phyloP scores from a whole-genome alignment of 2,797 vertebrate species.

The Heteromormyrus szaboi region DNA sequence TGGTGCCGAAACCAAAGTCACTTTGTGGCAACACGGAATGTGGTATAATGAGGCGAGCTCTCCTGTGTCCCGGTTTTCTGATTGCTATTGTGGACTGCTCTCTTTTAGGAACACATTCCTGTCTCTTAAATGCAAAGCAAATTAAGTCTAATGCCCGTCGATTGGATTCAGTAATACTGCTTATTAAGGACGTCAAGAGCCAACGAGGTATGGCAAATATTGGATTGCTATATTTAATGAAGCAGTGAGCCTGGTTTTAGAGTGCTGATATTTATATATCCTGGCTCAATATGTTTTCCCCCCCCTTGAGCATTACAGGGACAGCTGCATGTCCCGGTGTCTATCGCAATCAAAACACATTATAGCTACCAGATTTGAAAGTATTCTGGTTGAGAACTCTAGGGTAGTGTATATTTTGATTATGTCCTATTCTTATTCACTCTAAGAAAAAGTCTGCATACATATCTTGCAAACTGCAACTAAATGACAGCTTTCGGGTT shows the following conservation, averaged over 20 bases:
- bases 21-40: constrained; percentile 45
- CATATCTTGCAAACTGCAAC: neutral
- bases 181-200: constrained; percentile 66
- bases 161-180: constrained; percentile 64
- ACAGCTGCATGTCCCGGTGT: neutral
- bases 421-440: neutral
- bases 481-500: neutral
- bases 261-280: constrained; percentile 45
- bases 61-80: constrained; percentile 51
- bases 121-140: constrained; percentile 70
- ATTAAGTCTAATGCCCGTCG: constrained; percentile 63
- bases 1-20: constrained; percentile 47
- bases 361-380: neutral
- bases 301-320: neutral
- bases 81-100: constrained; percentile 55
- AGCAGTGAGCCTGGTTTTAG: constrained; percentile 59
- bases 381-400: neutral
- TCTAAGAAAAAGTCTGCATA: neutral
- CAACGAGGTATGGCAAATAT: constrained; percentile 72
- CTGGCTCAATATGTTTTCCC: neutral
- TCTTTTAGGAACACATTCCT: constrained; percentile 59
- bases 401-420: neutral
- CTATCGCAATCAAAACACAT: constrained; percentile 2
- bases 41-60: constrained; percentile 45
- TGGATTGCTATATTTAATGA: constrained; percentile 70